Conservation (phyloP, 2,113 vertebrate genomes). For the Chloebia gouldiae region DNA sequence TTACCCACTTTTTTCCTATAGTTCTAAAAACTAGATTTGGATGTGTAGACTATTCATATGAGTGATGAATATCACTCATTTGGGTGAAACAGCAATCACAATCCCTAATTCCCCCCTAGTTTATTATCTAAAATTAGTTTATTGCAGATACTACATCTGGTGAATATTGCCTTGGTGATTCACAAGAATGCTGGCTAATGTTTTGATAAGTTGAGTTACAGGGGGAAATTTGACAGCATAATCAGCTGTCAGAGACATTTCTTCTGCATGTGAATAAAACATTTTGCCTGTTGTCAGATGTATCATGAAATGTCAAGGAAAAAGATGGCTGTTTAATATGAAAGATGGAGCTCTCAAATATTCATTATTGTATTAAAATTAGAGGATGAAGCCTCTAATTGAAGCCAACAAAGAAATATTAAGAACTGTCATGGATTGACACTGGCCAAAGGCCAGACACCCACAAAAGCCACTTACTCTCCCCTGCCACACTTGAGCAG, state of each 20-base stretch:
- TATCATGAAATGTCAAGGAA: not conserved
- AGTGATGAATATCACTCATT: not conserved
- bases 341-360: not conserved
- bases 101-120: not conserved
- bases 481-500: too few relatives aligned
- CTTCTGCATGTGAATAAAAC: not conserved
- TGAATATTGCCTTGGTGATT: not conserved
- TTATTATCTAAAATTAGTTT: not conserved
- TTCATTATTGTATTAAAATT: not conserved
- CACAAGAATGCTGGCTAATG: not conserved
- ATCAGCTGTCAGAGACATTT: constrained; percentile 31
- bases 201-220: constrained; percentile 24
- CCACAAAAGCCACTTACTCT: rapidly evolving
- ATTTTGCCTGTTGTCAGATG: not conserved
- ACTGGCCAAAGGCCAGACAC: not conserved
- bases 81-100: not conserved
- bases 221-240: not conserved
- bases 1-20: not conserved
- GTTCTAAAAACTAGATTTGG: not conserved
- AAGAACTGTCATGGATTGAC: not conserved
- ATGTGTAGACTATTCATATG: not conserved
- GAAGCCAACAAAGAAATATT: not conserved
- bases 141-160: not conserved
- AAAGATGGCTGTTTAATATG: not conserved
- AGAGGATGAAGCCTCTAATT: not conserved